Evolutionary conservation across 2,888 invertebrate genomes (phyloP).

Genomic region (Agonopterix alstromeriana): DNA sequence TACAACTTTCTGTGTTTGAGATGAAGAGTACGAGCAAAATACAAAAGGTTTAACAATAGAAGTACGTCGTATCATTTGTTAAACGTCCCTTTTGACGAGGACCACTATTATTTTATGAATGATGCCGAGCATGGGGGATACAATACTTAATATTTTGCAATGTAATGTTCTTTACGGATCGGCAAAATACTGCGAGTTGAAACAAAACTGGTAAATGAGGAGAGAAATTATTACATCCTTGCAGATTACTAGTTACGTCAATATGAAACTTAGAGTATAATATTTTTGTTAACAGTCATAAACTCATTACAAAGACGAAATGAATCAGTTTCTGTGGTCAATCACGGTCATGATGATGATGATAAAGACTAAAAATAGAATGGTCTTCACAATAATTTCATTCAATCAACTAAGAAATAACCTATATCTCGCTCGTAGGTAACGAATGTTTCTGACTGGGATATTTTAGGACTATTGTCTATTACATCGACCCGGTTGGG

Average conservation of each 20-base stretch:
- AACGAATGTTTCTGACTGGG: too few relatives aligned
- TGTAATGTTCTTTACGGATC: conserved; percentile 4
- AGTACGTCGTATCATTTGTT: conserved; percentile 73
- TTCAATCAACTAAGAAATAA: too few relatives aligned
- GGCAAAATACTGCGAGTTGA: neutral
- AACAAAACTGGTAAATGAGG: neutral
- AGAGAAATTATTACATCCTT: neutral
- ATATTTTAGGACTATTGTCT: too few relatives aligned
- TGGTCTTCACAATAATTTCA: too few relatives aligned
- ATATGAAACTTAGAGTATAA: too few relatives aligned
- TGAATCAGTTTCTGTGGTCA: too few relatives aligned
- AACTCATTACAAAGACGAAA: too few relatives aligned
- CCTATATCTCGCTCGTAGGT: too few relatives aligned
- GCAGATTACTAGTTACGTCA: neutral
- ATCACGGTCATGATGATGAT: too few relatives aligned
- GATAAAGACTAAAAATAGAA: too few relatives aligned
- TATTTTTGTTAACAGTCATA: too few relatives aligned
- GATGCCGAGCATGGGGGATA: conserved; percentile 51
- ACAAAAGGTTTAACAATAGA: conserved; percentile 72
- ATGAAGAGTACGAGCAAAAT: conserved; percentile 50
- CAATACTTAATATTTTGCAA: conserved; percentile 24
- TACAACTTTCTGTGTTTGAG: conserved; percentile 28
- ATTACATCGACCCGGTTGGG: too few relatives aligned
- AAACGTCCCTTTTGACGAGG: conserved; percentile 72
- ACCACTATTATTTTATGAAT: conserved; percentile 72